A percentile compares a stretch with the other conserved stretches of the same genome.
These are phyloP conservation scores for Masnerella sp. DNA, from an alignment of 2,888 invertebrate genomes.

Conservation along the genomic window DNA sequence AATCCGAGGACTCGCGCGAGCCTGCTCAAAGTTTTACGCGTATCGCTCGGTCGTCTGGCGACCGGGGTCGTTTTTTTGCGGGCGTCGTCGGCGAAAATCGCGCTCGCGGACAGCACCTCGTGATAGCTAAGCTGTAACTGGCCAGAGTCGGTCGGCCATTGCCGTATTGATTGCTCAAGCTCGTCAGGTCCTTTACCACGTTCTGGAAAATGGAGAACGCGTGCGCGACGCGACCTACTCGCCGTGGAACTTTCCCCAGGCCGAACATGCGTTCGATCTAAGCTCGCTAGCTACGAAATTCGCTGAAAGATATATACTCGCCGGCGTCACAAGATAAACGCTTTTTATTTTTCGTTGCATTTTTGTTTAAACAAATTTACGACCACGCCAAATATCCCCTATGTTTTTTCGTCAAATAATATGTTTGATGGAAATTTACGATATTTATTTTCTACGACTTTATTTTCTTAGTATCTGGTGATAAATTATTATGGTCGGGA, in stretches of 20 bases:
- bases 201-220: conserved; percentile 53
- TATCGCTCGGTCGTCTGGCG: not conserved
- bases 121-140: conserved; percentile 74
- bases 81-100: conserved; percentile 19
- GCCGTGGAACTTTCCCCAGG: conserved; percentile 56
- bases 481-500: no score
- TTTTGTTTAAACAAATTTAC: no score
- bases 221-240: conserved; percentile 50
- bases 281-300: conserved; percentile 28
- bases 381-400: no score
- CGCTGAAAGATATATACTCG: conserved; percentile 14
- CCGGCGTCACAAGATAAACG: conserved; percentile 4
- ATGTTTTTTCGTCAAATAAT: no score
- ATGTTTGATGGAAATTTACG: no score
- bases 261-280: conserved; percentile 50
- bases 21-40: conserved; percentile 9
- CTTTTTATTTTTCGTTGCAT: no score
- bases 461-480: no score
- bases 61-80: conserved; percentile 10
- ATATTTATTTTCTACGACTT: no score
- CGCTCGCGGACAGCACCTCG: conserved; percentile 65
- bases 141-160: conserved; percentile 73
- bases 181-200: conserved; percentile 54
- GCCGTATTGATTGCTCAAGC: conserved; percentile 74
- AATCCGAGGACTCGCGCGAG: not conserved